These are phyloP conservation scores for Griposia aprilina DNA, from an alignment of 2,888 invertebrate genomes.

Conservation along the genomic window DNA sequence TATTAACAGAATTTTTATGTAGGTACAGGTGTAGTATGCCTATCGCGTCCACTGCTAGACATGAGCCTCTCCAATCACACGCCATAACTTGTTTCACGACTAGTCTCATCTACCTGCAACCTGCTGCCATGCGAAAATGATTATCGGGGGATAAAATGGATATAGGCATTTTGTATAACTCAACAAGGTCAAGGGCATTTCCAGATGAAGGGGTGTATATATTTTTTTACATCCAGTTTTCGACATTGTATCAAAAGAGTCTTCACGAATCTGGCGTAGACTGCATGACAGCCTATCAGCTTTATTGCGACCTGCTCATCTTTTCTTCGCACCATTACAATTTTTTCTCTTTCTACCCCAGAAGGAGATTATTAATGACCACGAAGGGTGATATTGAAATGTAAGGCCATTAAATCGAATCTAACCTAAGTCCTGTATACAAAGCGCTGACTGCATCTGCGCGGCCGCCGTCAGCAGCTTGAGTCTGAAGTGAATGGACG, in stretches of 20 bases:
- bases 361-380: not conserved
- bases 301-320: no score
- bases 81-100: not conserved
- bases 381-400: not conserved
- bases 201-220: not conserved
- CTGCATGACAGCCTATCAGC: no score
- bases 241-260: no score
- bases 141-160: not conserved
- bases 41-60: no score
- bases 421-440: constrained; percentile 96
- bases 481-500: constrained; percentile 97
- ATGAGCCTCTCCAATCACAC: not conserved
- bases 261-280: no score
- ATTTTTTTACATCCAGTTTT: no score
- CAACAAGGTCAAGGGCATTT: not conserved
- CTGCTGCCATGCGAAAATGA: not conserved
- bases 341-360: not conserved
- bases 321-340: not conserved
- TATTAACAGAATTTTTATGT: no score
- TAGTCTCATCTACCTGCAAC: not conserved
- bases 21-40: no score
- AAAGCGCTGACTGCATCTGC: constrained; percentile 97
- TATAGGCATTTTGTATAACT: not conserved
- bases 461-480: constrained; percentile 98
- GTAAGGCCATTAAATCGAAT: not conserved